These are phyloP conservation scores for Pachycephala philippinensis DNA, from an alignment of 2,113 vertebrate genomes.

Conservation along the genomic window DNA sequence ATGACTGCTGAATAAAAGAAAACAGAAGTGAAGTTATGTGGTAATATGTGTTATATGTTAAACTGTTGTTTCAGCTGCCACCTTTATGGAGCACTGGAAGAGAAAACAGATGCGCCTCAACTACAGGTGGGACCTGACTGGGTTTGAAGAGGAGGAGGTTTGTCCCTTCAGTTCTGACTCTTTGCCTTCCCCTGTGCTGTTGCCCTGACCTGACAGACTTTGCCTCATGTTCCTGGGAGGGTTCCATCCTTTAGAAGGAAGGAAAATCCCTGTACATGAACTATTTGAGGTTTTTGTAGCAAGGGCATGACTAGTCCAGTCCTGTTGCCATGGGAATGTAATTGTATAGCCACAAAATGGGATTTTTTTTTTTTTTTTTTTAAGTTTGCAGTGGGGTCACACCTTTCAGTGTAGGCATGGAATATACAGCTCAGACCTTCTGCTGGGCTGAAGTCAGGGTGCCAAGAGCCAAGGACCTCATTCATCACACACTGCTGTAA, in stretches of 20 bases:
- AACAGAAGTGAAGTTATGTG: neutral
- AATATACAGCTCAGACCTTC: neutral
- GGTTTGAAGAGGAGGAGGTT: slow-evolving; percentile 94
- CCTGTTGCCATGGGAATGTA: neutral
- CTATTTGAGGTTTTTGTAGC: neutral
- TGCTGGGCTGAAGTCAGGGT: slow-evolving; percentile 13
- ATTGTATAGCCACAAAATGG: neutral
- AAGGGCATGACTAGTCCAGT: neutral
- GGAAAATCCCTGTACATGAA: neutral
- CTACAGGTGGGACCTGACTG: slow-evolving; percentile 94
- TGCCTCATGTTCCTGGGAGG: neutral
- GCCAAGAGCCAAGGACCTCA: neutral
- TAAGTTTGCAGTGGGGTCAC: neutral
- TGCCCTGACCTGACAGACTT: neutral
- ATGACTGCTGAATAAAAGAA: neutral
- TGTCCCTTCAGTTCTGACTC: slow-evolving; percentile 34
- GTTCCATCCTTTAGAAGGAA: neutral
- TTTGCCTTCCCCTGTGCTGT: neutral
- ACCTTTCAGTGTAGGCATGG: neutral
- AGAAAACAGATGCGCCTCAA: slow-evolving; percentile 96
- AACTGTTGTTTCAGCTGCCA: slow-evolving; percentile 79
- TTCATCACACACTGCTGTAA: neutral
- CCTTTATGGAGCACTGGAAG: slow-evolving; percentile 99
- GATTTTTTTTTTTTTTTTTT: neutral
- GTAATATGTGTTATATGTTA: neutral